phyloP scores from a whole-genome alignment of 2,888 invertebrate species.

The Pristionchus maxplancki region DNA sequence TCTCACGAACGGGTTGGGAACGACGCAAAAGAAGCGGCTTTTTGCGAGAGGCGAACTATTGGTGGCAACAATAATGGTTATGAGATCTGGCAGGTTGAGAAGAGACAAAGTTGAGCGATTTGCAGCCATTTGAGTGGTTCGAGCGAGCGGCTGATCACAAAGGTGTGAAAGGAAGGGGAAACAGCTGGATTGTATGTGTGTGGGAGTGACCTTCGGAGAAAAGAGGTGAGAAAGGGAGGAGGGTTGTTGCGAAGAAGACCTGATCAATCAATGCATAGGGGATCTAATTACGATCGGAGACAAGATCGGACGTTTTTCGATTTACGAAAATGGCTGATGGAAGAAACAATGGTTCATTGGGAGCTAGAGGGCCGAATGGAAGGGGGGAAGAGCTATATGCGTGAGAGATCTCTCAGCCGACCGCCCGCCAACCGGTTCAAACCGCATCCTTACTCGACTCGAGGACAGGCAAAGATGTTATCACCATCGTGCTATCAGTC shows the following conservation, averaged over 20 bases:
- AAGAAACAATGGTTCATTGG: not conserved
- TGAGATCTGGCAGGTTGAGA: not conserved
- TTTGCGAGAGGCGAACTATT: not conserved
- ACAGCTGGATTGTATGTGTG: conserved; percentile 30
- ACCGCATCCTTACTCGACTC: conserved; percentile 20
- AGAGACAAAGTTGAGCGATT: no score
- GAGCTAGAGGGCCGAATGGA: not conserved
- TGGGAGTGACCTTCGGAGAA: not conserved
- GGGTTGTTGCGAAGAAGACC: conserved; percentile 26
- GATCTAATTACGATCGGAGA: not conserved
- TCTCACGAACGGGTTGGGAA: conserved; percentile 12
- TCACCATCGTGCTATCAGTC: not conserved
- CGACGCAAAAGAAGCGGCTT: not conserved
- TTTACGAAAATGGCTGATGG: not conserved
- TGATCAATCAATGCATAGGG: not conserved
- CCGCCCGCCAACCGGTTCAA: conserved; percentile 9
- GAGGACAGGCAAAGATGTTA: not conserved
- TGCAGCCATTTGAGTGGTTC: not conserved
- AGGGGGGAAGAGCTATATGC: not conserved
- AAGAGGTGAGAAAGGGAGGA: not conserved
- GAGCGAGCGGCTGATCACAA: not conserved
- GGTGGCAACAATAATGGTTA: not conserved
- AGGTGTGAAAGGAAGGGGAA: conserved; percentile 21
- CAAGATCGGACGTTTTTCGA: not conserved
- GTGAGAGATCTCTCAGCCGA: not conserved